Base-by-base conservation (phyloP, 2,113 vertebrate species). In the Hemiprocne comata region DNA sequence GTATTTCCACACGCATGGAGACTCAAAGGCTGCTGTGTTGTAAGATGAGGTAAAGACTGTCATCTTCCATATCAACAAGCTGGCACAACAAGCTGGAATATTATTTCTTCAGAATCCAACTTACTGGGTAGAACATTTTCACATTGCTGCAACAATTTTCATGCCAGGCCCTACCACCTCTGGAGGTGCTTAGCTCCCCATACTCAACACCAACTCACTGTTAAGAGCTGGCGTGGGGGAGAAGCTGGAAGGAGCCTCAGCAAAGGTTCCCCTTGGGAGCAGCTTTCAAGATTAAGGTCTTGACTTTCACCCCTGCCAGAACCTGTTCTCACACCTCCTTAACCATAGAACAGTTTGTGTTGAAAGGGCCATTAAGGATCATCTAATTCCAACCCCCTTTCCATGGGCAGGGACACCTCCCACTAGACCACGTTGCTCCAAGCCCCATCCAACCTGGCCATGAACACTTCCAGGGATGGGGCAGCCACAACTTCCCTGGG, bases 1-100 rank as follows among this genome's bases (percentile, higher is more conserved):
- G 11, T 16, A 67, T 0, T 0, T 11, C 28, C 2, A 8, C 6
- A 53, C 7, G 54, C 2, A 38, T 5, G 2, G 6, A 11, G 18
- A 80, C 50, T 67, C 31, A 66, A 72, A 75, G 72, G 26, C 25
- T 44, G 25, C 10, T 60, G 11, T 58, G 4, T 25, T 64, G 28
- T 24, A 0, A 79, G 23, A 34, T 34, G 19, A 92, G 8, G 17
- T 53, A 55, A 90, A 75, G 5, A 48, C 4, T 23, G 2, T 25
- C 3, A 4, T 48, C 25, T 53, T 51, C 76, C 60, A 3, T 7
- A 38, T 28, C 16, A 61, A 38, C 33, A 65, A 77, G 15, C 13
- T 76, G 66, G 14, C 25, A 77, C 40, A 80, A 40, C 11, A n/a
- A n/a, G n/a, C 8, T 24, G 5, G 3, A 33, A 19, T 67, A 38